Percentiles rank a stretch among this genome's conserved stretches.
Evolutionary conservation across 2,797 vertebrate species (phyloP).

Genomic region (Craterocephalus amniculus): DNA sequence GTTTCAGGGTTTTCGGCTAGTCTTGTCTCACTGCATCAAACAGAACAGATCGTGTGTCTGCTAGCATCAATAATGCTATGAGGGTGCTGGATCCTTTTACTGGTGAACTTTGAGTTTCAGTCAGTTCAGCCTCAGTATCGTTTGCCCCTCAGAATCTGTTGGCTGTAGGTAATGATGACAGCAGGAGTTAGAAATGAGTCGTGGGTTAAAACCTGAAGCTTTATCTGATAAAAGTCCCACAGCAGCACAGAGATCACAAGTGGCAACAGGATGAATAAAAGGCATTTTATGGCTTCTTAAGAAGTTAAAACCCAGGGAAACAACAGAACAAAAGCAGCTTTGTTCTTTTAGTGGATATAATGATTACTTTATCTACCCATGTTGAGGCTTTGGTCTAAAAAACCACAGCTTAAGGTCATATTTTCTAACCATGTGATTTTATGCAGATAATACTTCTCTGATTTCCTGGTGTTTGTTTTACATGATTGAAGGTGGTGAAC

Average conservation of each 20-base stretch:
- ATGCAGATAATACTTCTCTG: constrained; percentile 22
- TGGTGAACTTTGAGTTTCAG: neutral
- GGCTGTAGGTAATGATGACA: constrained; percentile 3
- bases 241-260: constrained; percentile 2
- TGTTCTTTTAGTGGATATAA: constrained; percentile 47
- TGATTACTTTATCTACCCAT: constrained; percentile 30
- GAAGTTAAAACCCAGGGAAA: constrained; percentile 25
- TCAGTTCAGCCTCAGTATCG: neutral
- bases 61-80: neutral
- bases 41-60: neutral
- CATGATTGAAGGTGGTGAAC: constrained; percentile 10
- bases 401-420: constrained; percentile 12
- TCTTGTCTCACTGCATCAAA: neutral
- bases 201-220: constrained; percentile 3
- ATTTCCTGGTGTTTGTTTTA: constrained; percentile 42
- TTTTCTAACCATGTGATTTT: constrained; percentile 42
- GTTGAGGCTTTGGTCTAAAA: constrained; percentile 30
- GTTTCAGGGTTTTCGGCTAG: neutral
- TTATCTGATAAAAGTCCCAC: constrained; percentile 20
- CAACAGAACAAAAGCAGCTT: constrained; percentile 51
- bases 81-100: neutral
- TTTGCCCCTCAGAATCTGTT: neutral
- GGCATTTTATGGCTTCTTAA: constrained; percentile 29
- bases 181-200: constrained; percentile 5
- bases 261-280: constrained; percentile 24